Conservation (phyloP, 2,797 vertebrate species). For the Danio jaintianensis region DNA sequence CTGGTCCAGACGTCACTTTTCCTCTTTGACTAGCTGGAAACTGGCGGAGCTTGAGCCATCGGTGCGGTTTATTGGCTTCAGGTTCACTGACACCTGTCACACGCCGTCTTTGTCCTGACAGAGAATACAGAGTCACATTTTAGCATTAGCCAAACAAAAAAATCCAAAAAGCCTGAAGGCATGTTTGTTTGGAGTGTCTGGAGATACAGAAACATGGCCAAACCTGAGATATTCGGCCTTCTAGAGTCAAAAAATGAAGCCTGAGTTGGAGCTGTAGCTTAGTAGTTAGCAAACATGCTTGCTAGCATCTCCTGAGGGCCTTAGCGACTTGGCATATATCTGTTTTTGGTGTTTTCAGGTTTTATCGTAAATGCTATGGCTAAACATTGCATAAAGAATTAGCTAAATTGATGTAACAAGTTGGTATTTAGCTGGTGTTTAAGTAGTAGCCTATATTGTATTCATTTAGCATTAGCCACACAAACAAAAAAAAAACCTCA, state of each 20-base stretch:
- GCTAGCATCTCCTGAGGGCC: too few species aligned
- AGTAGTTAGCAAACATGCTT: not conserved
- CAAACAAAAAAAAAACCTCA: not conserved
- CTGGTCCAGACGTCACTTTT: slow-evolving; percentile 72
- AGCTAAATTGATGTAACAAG: too few species aligned
- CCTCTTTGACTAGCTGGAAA: slow-evolving; percentile 70
- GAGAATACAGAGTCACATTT: not conserved
- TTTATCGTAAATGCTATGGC: too few species aligned
- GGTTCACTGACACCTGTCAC: slow-evolving; percentile 7
- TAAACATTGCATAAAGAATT: too few species aligned
- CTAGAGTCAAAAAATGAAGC: not conserved
- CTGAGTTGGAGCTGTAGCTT: not conserved
- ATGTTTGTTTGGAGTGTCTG: not conserved
- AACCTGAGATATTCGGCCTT: not conserved
- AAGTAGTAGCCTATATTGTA: too few species aligned
- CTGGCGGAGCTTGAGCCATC: not conserved
- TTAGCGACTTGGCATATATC: too few species aligned
- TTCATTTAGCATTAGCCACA: too few species aligned
- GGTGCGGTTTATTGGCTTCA: not conserved
- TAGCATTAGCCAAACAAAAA: not conserved
- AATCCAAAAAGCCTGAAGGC: not conserved
- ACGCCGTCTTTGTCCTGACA: not conserved
- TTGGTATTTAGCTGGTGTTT: too few species aligned
- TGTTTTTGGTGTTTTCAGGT: not conserved
- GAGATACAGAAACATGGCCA: not conserved